phyloP scores from a whole-genome alignment of 1,140 invertebrate species.

The Rhopalosiphum maidis region DNA sequence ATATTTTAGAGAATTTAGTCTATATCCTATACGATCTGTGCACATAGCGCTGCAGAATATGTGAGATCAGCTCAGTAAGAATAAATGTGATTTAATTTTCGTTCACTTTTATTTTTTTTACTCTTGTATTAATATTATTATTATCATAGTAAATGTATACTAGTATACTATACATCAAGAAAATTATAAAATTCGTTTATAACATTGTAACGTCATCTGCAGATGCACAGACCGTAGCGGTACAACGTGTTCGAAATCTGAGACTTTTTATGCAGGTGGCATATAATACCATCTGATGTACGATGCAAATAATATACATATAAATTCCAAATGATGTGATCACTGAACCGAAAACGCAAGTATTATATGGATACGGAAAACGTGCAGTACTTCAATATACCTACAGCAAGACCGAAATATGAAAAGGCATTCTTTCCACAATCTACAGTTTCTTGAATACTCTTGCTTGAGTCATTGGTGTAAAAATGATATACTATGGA shows the following conservation, averaged over 20 bases:
- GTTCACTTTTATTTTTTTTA: background rate
- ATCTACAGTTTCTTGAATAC: background rate
- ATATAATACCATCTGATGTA: background rate
- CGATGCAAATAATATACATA: background rate
- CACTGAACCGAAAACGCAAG: background rate
- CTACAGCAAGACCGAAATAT: background rate
- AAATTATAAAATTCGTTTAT: background rate
- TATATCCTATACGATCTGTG: background rate
- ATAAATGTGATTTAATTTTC: background rate
- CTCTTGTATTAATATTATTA: background rate
- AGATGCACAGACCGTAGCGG: background rate
- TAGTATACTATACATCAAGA: background rate
- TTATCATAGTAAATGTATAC: background rate
- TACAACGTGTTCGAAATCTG: background rate
- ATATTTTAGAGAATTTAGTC: background rate
- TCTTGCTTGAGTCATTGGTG: background rate
- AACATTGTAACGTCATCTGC: background rate
- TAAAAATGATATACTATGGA: background rate
- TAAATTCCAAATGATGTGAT: background rate
- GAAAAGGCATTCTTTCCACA: background rate
- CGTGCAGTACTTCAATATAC: background rate
- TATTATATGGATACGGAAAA: background rate
- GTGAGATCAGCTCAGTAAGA: background rate
- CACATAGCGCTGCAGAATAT: background rate
- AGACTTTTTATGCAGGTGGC: background rate